Evolutionary conservation across 1,140 invertebrate genomes (phyloP), one percentile per base, ranked within the genome.

Genomic region (Charaxes varanes): DNA sequence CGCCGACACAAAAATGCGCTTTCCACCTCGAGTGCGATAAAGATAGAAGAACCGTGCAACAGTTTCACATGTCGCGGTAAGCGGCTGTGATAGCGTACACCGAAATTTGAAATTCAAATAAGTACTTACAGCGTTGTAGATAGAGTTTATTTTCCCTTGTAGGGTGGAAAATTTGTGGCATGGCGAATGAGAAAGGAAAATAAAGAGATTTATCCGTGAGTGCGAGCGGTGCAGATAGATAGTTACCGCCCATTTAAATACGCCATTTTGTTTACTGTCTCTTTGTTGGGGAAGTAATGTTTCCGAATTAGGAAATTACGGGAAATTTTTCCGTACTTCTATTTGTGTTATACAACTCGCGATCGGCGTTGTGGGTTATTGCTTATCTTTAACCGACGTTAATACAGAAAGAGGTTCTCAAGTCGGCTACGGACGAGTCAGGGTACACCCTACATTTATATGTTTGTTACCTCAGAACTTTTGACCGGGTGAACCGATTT

Each of bases 201-300:
- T 70, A 76, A 74, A 76, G 58, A 80, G 63, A 55, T 44, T 40
- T 34, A 31, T 19, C 21, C 14, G 45, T 27, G 58, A 50, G 74
- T 70, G 71, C 54, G 68, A 81, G 56, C 36, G 41, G 54, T 62
- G 26, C 36, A 65, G 67, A 54, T 46, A 67, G 41, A 36, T 63
- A 69, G 78, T 77, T 64, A 66, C 67, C 78, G 78, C 78, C 78
- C 78, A 82, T 82, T 82, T 82, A 80, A 82, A 82, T 80, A 74
- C 78, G 78, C 78, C 78, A 82, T 82, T 77, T 82, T 82, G 78
- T 80, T 71, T 66, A 77, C 65, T 69, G 72, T 81, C 77, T 77
- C 73, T 63, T 54, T 46, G 35, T 42, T 17, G 31, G 55, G 63
- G 69, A 73, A 76, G 72, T 62, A 67, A 43, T 79, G 69, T 76